Evolutionary conservation across 1,140 invertebrate species (phyloP).

Genomic region (Drosophila mayri): DNA sequence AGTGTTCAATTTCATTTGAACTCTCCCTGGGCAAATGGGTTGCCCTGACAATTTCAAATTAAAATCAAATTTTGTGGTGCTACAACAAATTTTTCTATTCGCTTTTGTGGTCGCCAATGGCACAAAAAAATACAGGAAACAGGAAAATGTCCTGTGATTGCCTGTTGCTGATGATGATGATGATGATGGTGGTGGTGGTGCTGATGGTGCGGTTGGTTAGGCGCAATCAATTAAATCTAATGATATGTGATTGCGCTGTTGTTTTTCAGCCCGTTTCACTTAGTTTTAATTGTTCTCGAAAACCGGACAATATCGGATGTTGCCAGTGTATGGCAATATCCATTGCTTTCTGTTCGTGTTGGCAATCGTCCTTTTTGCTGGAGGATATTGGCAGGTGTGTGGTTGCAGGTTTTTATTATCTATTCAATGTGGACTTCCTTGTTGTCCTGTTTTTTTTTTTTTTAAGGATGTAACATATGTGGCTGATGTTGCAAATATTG

Average conservation of each 20-base stretch:
- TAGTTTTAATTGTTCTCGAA: constrained; percentile 34
- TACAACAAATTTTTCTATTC: constrained; percentile 49
- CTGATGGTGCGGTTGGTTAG: constrained; percentile 19
- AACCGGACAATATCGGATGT: neutral
- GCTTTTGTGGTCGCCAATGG: constrained; percentile 27
- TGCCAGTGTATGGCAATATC: constrained; percentile 1
- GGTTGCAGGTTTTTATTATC: neutral
- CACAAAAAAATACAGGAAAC: neutral
- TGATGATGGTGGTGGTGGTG: constrained; percentile 9
- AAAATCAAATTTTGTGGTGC: constrained; percentile 65
- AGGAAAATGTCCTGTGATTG: neutral
- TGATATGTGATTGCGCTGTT: constrained; percentile 60
- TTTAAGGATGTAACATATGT: neutral
- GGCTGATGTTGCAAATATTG: neutral
- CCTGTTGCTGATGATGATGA: constrained; percentile 30
- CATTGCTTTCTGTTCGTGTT: neutral
- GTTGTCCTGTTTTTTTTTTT: neutral
- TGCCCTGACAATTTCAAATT: constrained; percentile 60
- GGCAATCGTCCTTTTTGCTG: neutral
- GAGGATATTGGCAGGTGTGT: constrained; percentile 1
- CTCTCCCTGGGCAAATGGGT: constrained; percentile 8
- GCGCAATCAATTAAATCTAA: constrained; percentile 64
- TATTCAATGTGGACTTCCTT: neutral
- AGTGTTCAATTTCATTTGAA: constrained; percentile 40
- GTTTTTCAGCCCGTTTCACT: constrained; percentile 23